These are phyloP conservation scores for Sinella curviseta DNA, from an alignment of 1,140 invertebrate genomes.

Conservation along the genomic window DNA sequence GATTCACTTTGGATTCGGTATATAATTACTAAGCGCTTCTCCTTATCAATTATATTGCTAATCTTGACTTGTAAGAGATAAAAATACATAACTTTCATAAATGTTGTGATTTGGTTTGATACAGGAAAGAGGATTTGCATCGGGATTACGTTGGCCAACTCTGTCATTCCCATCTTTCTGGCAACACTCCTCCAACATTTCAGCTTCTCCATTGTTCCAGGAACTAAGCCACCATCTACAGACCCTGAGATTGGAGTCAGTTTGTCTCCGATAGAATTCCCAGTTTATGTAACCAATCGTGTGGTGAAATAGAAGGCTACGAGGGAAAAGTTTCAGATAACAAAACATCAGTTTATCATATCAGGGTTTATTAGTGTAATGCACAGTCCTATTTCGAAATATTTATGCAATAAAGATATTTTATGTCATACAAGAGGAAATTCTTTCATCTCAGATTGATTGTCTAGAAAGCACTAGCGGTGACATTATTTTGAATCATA, in stretches of 20 bases:
- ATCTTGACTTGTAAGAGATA: too few relatives aligned
- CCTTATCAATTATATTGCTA: too few relatives aligned
- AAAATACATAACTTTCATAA: neutral
- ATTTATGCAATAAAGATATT: too few relatives aligned
- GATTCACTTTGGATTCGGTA: conserved; percentile 20
- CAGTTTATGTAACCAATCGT: conserved; percentile 20
- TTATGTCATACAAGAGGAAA: too few relatives aligned
- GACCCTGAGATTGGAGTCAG: conserved; percentile 30
- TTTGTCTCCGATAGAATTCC: conserved; percentile 20
- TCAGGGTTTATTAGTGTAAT: too few relatives aligned
- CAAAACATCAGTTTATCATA: too few relatives aligned
- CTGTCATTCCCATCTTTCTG: conserved; percentile 62
- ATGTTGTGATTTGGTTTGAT: conserved; percentile 32
- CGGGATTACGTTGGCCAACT: conserved; percentile 63
- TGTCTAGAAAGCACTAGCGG: too few relatives aligned
- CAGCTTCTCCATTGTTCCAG: conserved; percentile 54
- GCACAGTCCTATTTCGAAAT: too few relatives aligned
- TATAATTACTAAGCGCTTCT: neutral
- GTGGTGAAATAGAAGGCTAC: too few relatives aligned
- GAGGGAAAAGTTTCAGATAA: too few relatives aligned
- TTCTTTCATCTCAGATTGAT: too few relatives aligned
- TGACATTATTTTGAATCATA: too few relatives aligned
- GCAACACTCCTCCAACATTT: conserved; percentile 61
- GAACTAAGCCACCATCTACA: conserved; percentile 42
- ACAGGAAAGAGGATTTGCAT: conserved; percentile 65